Conservation (phyloP, 2,113 vertebrate species). For the Ploceus nigricollis region DNA sequence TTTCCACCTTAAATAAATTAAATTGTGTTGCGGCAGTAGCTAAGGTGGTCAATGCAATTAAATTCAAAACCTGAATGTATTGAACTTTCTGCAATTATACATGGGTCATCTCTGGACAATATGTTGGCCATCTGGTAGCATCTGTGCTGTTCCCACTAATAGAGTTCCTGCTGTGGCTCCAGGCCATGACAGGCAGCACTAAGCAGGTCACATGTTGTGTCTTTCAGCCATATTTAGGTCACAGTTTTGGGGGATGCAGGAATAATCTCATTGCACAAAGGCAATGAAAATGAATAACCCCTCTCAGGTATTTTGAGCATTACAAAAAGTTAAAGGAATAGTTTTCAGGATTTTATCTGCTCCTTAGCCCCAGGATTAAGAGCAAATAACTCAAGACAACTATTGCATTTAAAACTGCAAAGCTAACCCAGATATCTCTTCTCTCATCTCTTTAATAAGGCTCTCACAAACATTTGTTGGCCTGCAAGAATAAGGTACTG, state of each 20-base stretch:
- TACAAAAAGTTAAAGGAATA: slow-evolving; percentile 54
- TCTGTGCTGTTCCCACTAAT: slow-evolving; percentile 91
- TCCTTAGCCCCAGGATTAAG: neutral
- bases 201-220: slow-evolving; percentile 96
- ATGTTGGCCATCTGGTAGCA: slow-evolving; percentile 96
- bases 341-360: slow-evolving; percentile 47
- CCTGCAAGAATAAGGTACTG: neutral
- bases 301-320: slow-evolving; percentile 62
- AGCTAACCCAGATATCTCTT: neutral
- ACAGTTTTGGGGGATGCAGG: slow-evolving; percentile 80
- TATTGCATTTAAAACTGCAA: slow-evolving; percentile 1
- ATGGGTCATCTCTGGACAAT: slow-evolving; percentile 94
- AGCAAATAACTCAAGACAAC: neutral
- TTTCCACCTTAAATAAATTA: slow-evolving; percentile 85
- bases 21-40: slow-evolving; percentile 73
- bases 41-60: slow-evolving; percentile 88
- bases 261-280: slow-evolving; percentile 81
- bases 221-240: slow-evolving; percentile 99
- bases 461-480: neutral
- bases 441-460: neutral
- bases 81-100: slow-evolving; percentile 94
- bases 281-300: slow-evolving; percentile 75
- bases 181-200: slow-evolving; percentile 81
- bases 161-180: slow-evolving; percentile 83
- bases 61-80: slow-evolving; percentile 87